phyloP scores from a whole-genome alignment of 2,888 invertebrate genomes.

The Pelosia muscerda region DNA sequence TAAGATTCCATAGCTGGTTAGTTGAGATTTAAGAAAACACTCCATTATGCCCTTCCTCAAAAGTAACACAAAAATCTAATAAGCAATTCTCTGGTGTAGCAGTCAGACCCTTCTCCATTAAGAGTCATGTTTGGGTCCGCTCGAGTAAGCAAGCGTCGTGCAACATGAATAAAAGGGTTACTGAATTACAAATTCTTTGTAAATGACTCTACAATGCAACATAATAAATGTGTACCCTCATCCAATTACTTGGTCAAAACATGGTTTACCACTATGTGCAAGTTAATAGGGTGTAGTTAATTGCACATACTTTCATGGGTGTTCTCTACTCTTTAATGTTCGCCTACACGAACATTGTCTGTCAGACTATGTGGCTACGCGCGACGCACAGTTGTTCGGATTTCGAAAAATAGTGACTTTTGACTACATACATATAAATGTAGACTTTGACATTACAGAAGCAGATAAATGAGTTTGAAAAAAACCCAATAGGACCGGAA shows the following conservation, averaged over 20 bases:
- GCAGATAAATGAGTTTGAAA: too few species aligned
- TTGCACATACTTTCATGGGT: neutral
- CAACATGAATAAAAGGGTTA: neutral
- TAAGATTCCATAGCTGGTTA: neutral
- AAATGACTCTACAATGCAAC: neutral
- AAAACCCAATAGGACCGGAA: too few species aligned
- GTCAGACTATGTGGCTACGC: too few species aligned
- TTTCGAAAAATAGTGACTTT: too few species aligned
- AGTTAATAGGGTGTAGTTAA: conserved; percentile 1
- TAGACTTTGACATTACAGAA: too few species aligned
- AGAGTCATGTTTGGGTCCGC: neutral
- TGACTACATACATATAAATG: too few species aligned
- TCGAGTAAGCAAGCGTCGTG: neutral
- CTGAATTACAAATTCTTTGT: neutral
- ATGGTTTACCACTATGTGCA: conserved; percentile 12
- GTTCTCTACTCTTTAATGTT: neutral
- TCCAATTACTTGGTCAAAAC: conserved; percentile 6
- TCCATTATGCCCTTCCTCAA: neutral
- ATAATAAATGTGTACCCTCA: neutral
- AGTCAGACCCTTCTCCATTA: conserved; percentile 6
- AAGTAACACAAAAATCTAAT: neutral
- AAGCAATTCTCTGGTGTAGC: neutral
- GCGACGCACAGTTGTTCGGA: too few species aligned
- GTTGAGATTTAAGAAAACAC: neutral
- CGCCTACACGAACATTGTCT: too few species aligned